phyloP scores from a whole-genome alignment of 2,797 vertebrate species.

The Erithacus rubecula region DNA sequence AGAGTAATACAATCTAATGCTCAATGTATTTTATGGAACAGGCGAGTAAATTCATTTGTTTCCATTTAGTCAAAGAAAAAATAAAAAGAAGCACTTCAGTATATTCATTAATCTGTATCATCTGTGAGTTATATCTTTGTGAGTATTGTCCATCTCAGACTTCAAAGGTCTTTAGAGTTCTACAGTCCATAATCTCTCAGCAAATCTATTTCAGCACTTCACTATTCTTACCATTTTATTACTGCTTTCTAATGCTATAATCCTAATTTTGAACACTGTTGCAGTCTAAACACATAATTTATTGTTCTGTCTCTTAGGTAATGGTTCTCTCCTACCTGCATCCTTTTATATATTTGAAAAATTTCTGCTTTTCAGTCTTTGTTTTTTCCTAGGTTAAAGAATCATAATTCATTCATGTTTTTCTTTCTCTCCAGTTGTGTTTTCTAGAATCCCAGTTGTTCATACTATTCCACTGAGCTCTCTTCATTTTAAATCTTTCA shows the following conservation, averaged over 20 bases:
- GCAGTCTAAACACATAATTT: neutral
- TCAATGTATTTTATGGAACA: neutral
- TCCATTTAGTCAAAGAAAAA: neutral
- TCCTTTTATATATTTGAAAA: neutral
- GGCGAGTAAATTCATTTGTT: neutral
- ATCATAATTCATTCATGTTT: neutral
- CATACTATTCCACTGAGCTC: neutral
- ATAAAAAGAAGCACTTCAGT: neutral
- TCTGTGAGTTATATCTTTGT: neutral
- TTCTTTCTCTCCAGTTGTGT: neutral
- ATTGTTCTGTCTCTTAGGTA: neutral
- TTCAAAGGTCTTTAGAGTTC: neutral
- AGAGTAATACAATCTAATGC: neutral
- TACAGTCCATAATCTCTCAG: neutral
- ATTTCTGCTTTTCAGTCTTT: neutral
- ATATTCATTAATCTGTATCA: neutral
- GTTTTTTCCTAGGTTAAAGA: neutral
- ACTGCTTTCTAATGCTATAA: neutral
- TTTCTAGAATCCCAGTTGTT: constrained; percentile 11
- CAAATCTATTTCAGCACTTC: neutral
- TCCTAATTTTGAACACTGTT: neutral
- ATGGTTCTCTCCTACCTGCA: neutral
- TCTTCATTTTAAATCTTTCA: constrained; percentile 14
- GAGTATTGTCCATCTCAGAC: neutral
- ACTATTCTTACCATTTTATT: neutral